Base-by-base conservation (phyloP, 2,797 vertebrate species). In the Pseudopleuronectes americanus region DNA sequence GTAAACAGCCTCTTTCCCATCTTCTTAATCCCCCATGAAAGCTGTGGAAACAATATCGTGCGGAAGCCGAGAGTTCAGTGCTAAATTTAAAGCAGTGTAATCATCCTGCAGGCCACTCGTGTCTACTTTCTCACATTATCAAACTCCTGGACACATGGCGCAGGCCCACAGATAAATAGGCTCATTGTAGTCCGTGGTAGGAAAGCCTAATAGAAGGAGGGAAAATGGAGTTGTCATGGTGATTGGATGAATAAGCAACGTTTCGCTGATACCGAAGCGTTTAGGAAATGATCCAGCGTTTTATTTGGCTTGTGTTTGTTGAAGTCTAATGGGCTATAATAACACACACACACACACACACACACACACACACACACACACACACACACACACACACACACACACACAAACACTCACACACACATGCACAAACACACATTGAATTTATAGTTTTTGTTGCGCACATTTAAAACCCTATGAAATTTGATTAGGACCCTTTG, bases 181-280 rank as follows among this genome's bases (percentile, higher is more conserved):
- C 68, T 76, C 63, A 80, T 81, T 91, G 84, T 92, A 67, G 81
- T 87, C 66, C 54, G 21, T 51, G 71, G 60, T 55, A 53, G 57
- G 69, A 10, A 62, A 72, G 83, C 89, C 86, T 84, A 91, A 89
- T 91, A 52, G 73, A 76, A 63, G 65, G 61, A 84, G 67, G 71
- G 80, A 78, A 89, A 86, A 87, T 88, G 88, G 91, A 92, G 94
- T 95, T 94, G 93, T 94, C 94, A 94, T 93, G 90, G 93, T 86
- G 92, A 94, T 93, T 89, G 87, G 83, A 88, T 91, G 88, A 93
- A 94, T 92, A 92, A 91, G 89, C 89, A 85, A 86, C 86, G 89
- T 87, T 87, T 91, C 84, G 79, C 79, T 83, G 80, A 92, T 91
- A 87, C 84, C 77, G 74, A 71, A 90, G 80, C 83, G 83, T 94